Evolutionary conservation across 1,140 invertebrate species (phyloP), one percentile per base, ranked within the genome.

Genomic region (Philopotamus ludificatus): DNA sequence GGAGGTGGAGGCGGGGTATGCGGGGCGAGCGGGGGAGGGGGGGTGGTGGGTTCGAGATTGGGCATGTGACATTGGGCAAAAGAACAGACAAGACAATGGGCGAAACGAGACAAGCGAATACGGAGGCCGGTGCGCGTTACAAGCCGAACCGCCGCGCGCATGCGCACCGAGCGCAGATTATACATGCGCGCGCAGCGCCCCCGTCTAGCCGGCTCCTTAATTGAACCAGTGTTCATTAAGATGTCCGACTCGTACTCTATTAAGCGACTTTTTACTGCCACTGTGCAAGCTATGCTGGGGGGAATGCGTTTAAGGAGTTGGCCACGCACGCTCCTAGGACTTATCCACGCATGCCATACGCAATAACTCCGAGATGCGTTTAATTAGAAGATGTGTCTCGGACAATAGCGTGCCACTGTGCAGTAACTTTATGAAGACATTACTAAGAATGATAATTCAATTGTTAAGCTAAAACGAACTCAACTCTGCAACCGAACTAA

Each of bases 71-170:
- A 67, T 63, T 34, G 61, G 34, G 18, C 49, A 49, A 57, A 50
- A 8, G 18, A 63, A 68, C 51, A 62, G 67, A 67, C 67, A 68
- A 65, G 59, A 68, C 67, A 68, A 68, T 68, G 67, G 64, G 41
- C 47, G 58, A 41, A n/a, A 23, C 41, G 42, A 49, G 67, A 68
- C 67, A 68, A 59, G 61, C 39, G 25, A 41, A 54, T 34, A 34
- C 28, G 28, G 28, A 34, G 55, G 34, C 57, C 47, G 4, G 34
- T 28, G 2, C 15, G 34, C 9, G 10, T 47, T 21, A 7, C n/a
- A 44, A 20, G 21, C 28, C 54, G 41, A 4, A 10, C 25, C 28
- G 20, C 50, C 50, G 50, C 23, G 15, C 23, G 23, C 23, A 53
- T 53, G 10, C 50, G 23, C 23, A 15, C 3, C 12, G 15, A 22